Conservation (phyloP, 1,140 invertebrate species). For the Bombus pascuorum region DNA sequence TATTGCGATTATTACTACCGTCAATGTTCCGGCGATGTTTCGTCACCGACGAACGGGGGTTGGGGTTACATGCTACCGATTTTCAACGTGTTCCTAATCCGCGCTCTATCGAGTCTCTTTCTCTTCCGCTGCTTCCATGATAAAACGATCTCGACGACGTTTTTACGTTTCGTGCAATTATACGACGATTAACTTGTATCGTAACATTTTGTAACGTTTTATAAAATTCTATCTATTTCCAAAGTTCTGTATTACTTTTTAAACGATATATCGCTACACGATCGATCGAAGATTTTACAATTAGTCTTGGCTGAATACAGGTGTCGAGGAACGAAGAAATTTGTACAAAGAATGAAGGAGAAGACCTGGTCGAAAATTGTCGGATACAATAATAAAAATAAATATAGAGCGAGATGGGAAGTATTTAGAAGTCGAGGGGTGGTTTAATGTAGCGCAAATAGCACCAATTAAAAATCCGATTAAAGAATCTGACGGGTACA, state of each 20-base stretch:
- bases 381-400: conserved; percentile 71
- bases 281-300: not conserved
- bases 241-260: too few species aligned
- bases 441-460: conserved; percentile 80
- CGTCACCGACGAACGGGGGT: conserved; percentile 34
- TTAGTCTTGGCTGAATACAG: not conserved
- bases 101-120: not conserved
- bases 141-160: not conserved
- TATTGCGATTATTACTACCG: conserved; percentile 80
- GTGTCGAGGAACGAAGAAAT: not conserved
- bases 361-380: conserved; percentile 45
- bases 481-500: conserved; percentile 74
- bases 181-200: not conserved
- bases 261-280: too few species aligned
- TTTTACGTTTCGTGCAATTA: not conserved
- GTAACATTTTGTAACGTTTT: too few species aligned
- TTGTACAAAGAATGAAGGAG: conserved; percentile 28
- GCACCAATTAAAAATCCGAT: conserved; percentile 82
- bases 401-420: conserved; percentile 30
- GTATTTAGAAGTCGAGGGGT: conserved; percentile 16
- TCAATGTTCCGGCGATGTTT: conserved; percentile 75
- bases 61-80: conserved; percentile 50
- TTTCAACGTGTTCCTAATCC: conserved; percentile 50
- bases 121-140: not conserved
- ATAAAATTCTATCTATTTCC: too few species aligned